A percentile compares a stretch with the other conserved stretches of the same genome.
These are phyloP conservation scores for Alca torda DNA, from an alignment of 2,797 vertebrate genomes.

Conservation along the genomic window DNA sequence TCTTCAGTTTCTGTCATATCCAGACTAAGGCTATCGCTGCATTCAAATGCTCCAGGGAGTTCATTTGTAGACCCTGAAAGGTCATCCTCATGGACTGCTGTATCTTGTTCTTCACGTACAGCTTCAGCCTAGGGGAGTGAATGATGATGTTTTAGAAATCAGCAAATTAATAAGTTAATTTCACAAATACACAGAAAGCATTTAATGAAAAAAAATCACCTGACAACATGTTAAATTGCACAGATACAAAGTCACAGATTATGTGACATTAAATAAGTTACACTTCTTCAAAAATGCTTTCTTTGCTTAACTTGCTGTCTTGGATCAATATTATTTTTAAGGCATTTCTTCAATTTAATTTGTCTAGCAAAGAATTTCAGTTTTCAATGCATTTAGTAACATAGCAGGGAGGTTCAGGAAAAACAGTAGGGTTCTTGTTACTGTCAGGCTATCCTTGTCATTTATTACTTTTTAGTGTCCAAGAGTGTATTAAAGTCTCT, in stretches of 20 bases:
- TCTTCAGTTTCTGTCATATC: conserved; percentile 82
- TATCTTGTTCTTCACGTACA: conserved; percentile 82
- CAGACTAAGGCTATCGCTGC: conserved; percentile 81
- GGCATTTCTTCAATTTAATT: not conserved
- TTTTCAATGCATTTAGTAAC: not conserved
- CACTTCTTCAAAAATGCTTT: not conserved
- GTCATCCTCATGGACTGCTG: conserved; percentile 82
- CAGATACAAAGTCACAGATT: not conserved
- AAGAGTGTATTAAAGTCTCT: not conserved
- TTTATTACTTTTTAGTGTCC: not conserved
- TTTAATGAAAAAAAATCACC: not conserved
- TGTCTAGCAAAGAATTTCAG: not conserved
- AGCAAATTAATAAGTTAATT: not conserved
- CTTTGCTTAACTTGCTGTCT: not conserved
- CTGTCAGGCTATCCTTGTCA: not conserved
- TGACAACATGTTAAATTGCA: not conserved
- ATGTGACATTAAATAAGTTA: not conserved
- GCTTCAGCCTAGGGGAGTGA: conserved; percentile 75
- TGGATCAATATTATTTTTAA: not conserved
- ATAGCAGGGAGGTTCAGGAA: not conserved
- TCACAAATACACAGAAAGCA: not conserved
- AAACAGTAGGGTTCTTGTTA: not conserved
- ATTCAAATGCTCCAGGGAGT: conserved; percentile 82
- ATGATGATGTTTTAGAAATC: conserved; percentile 27
- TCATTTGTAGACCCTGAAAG: conserved; percentile 85